These are phyloP conservation scores for Hydractinia echinata DNA, from an alignment of 30 jellyfish, hydroid and myxozoan genomes.

Conservation along the genomic window DNA sequence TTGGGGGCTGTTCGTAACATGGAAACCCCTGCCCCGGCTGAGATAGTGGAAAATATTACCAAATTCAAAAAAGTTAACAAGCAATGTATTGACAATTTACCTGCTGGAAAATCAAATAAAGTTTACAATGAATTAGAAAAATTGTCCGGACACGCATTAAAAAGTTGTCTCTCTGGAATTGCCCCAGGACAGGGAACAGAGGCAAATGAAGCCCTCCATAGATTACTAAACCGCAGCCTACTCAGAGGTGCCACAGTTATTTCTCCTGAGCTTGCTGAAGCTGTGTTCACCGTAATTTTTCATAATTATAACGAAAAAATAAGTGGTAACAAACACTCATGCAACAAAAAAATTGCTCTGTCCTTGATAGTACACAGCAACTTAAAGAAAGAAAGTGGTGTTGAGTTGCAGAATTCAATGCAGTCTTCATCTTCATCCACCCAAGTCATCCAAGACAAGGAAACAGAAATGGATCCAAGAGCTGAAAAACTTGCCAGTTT, in stretches of 20 bases:
- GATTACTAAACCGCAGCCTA: not conserved
- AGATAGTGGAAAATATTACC: not conserved
- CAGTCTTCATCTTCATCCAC: no score
- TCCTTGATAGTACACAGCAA: no score
- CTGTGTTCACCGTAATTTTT: not conserved
- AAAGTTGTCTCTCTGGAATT: conserved; percentile 24
- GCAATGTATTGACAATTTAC: not conserved
- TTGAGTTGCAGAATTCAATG: no score
- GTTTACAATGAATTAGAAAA: conserved; percentile 1
- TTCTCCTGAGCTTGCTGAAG: not conserved
- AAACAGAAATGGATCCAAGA: no score
- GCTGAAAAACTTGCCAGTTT: no score
- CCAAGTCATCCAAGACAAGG: no score
- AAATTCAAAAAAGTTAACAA: not conserved
- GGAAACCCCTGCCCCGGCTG: not conserved
- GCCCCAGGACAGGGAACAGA: conserved; percentile 24
- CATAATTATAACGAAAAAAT: not conserved
- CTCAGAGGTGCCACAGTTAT: not conserved
- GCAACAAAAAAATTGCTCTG: not conserved
- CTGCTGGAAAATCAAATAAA: not conserved
- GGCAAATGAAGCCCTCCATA: not conserved
- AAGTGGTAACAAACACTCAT: not conserved
- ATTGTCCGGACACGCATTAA: not conserved
- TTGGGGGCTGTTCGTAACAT: not conserved
- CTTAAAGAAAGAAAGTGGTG: no score